These are phyloP conservation scores for Pholis gunnellus DNA, from an alignment of 2,113 vertebrate species.

Conservation along the genomic window DNA sequence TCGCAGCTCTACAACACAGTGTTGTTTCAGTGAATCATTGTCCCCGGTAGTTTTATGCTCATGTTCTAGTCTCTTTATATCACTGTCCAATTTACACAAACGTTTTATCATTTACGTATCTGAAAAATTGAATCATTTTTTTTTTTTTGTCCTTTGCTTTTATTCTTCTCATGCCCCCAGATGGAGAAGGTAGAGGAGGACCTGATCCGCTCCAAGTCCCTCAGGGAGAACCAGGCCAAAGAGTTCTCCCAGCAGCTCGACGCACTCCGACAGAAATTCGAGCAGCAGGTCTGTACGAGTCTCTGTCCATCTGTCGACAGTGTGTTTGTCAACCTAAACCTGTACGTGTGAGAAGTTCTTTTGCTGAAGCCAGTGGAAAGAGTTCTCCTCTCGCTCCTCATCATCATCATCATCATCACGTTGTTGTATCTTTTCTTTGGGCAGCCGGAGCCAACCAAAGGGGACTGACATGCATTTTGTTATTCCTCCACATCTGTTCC, in stretches of 20 bases:
- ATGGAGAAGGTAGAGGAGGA: slow-evolving; percentile 94
- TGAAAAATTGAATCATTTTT: neutral
- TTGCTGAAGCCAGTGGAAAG: slow-evolving; percentile 3
- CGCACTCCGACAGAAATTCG: slow-evolving; percentile 85
- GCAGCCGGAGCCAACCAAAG: slow-evolving; percentile 15
- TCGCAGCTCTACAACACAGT: neutral
- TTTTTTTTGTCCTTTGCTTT: slow-evolving; percentile 5
- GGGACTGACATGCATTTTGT: slow-evolving; percentile 48
- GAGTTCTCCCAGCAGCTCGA: slow-evolving; percentile 91
- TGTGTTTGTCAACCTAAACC: slow-evolving; percentile 18
- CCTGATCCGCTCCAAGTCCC: slow-evolving; percentile 89
- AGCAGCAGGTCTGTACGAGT: slow-evolving; percentile 89
- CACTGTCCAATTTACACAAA: neutral
- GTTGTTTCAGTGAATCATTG: neutral
- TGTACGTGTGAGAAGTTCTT: neutral
- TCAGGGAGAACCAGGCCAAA: slow-evolving; percentile 91
- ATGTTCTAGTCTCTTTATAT: neutral
- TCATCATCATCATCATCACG: slow-evolving; percentile 34
- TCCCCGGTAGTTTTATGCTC: neutral
- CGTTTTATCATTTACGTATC: neutral
- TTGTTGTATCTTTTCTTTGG: slow-evolving; percentile 27
- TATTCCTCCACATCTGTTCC: slow-evolving; percentile 66
- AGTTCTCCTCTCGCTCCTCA: slow-evolving; percentile 7
- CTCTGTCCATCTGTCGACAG: slow-evolving; percentile 9
- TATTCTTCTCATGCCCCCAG: slow-evolving; percentile 78